Evolutionary conservation across 2,888 invertebrate species (phyloP).

Genomic region (Agrochola litura): DNA sequence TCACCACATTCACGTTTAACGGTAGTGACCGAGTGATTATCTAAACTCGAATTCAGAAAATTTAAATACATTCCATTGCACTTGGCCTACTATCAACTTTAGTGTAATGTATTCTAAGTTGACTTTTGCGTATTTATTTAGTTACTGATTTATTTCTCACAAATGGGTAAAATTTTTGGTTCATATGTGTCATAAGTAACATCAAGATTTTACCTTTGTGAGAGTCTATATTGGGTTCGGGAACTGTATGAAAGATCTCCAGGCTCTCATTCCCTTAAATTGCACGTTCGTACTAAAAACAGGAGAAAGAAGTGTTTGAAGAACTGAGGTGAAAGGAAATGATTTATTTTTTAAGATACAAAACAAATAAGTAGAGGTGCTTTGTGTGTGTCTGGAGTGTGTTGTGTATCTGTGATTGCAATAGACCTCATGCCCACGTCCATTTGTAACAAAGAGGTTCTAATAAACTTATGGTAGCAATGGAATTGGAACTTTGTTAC

Average conservation of each 20-base stretch:
- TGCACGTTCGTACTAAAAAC: background rate
- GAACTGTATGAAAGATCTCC: background rate
- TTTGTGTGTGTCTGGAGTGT: background rate
- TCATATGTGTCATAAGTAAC: background rate
- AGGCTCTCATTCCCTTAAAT: background rate
- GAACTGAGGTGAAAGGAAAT: no score
- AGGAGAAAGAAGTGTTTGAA: background rate
- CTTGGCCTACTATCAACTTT: background rate
- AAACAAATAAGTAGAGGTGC: background rate
- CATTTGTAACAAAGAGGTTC: background rate
- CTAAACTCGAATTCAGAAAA: background rate
- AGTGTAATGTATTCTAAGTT: background rate
- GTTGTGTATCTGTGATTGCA: background rate
- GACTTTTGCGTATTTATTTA: background rate
- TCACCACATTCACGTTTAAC: background rate
- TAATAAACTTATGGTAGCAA: background rate
- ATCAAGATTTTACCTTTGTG: background rate
- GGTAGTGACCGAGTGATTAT: background rate
- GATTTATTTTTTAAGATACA: background rate
- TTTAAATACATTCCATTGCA: background rate
- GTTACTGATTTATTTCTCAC: background rate
- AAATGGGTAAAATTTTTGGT: background rate
- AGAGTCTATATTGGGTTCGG: background rate
- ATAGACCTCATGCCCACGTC: background rate
- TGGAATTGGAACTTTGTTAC: background rate